phyloP scores from a whole-genome alignment of 37 sponge, comb jelly and placozoan species.

The Eunapius fragilis region DNA sequence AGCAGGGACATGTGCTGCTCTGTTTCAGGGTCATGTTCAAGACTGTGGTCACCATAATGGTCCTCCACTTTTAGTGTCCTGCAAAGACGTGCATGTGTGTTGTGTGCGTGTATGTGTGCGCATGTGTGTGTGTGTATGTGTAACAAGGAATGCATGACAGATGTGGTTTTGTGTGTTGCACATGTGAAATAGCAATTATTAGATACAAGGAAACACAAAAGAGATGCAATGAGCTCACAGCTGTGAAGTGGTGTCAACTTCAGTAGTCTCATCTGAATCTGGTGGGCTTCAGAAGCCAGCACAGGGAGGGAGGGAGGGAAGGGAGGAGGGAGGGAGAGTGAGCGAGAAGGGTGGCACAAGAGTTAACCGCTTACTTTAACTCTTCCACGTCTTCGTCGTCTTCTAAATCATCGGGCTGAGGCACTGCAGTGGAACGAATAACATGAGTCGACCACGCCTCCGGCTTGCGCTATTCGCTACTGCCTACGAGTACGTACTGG shows the following conservation, averaged over 20 bases:
- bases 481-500: no score
- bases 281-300: background rate
- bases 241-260: background rate
- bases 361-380: background rate
- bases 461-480: no score
- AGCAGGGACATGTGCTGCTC: conserved; percentile 1
- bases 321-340: background rate
- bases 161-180: no score
- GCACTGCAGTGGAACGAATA: background rate
- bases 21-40: conserved; percentile 13
- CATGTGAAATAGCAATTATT: no score
- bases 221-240: background rate
- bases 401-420: background rate
- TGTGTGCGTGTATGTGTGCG: conserved; percentile 23
- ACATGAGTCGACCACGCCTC: background rate
- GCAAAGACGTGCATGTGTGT: conserved; percentile 5
- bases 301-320: background rate
- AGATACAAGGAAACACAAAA: background rate
- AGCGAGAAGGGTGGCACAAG: background rate
- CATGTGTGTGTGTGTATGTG: conserved; percentile 4
- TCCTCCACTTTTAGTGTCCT: background rate
- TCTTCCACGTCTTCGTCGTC: background rate
- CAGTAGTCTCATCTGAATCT: background rate
- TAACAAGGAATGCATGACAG: background rate
- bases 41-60: background rate